Evolutionary conservation across 1,140 invertebrate species (phyloP), one percentile per base, ranked within the genome.

Genomic region (Dendrolimus kikuchii): DNA sequence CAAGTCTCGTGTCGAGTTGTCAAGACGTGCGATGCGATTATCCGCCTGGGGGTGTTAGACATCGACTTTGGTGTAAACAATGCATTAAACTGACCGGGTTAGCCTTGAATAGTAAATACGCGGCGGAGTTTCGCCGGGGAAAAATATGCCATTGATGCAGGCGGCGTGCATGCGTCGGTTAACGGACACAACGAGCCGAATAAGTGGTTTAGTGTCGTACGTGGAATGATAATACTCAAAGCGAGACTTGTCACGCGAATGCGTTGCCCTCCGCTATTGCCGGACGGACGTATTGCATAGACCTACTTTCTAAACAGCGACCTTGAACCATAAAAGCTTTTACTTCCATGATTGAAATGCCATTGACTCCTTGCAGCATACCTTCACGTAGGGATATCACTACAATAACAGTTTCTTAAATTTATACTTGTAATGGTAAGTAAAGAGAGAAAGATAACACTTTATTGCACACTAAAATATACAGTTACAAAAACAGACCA

Each of bases 91-190:
- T 84, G 75, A 86, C 82, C 82, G 76, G 83, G 81, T 86, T 84
- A 84, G 73, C 77, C 72, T 77, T 83, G 79, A 84, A 86, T 83
- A 75, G 76, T 79, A 80, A 82, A 82, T 80, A 75, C 77, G 73
- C 68, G 72, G 44, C 68, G 61, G 69, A 81, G 79, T 84, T 81
- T 81, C 77, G 75, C 77, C 62, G 62, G 68, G 79, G 75, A 83
- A 84, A 86, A 84, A 86, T 86, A 81, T 81, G 81, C 74, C 82
- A 84, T 80, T 84, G 82, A 84, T 77, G 80, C 82, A 77, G 62
- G 64, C 74, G 62, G 69, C 70, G 78, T 84, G 75, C 81, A 79
- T 86, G 82, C 74, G 71, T 63, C 68, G 71, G 66, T 69, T 83
- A 84, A 82, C 78, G 83, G 81, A 81, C 78, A 71, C 70, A 62